Evolutionary conservation across 2,888 invertebrate genomes (phyloP).

Genomic region (Chrysolina haemoptera): DNA sequence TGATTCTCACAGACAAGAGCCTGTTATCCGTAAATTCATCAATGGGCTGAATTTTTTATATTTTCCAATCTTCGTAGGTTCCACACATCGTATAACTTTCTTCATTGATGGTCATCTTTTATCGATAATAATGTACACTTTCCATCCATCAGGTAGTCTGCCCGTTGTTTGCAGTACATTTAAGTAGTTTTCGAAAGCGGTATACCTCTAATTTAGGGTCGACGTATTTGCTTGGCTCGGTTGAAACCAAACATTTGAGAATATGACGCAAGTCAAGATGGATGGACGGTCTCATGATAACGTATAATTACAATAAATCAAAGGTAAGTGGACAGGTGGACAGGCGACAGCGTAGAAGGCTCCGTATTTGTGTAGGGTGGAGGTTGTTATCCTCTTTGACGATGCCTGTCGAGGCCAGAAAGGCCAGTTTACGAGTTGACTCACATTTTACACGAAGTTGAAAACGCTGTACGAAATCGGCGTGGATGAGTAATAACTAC

Average conservation of each 20-base stretch:
- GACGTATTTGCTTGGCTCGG: slow-evolving; percentile 45
- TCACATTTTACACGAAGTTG: slow-evolving; percentile 3
- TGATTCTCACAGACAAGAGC: no score
- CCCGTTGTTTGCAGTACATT: slow-evolving; percentile 16
- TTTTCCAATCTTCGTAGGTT: no score
- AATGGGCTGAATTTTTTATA: no score
- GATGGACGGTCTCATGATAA: slow-evolving; percentile 60
- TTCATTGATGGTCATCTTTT: not conserved
- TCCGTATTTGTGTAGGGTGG: slow-evolving; percentile 42
- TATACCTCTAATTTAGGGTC: slow-evolving; percentile 28
- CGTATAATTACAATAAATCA: slow-evolving; percentile 61
- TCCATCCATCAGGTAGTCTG: slow-evolving; percentile 17
- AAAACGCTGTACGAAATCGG: not conserved
- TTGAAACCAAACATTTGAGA: slow-evolving; percentile 48
- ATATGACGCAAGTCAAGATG: slow-evolving; percentile 54
- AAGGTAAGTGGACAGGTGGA: slow-evolving; percentile 59
- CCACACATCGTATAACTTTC: not conserved
- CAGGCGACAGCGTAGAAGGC: slow-evolving; percentile 47
- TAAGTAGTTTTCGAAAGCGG: slow-evolving; percentile 18
- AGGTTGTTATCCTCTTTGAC: slow-evolving; percentile 36
- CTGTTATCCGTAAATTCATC: no score
- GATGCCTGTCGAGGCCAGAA: slow-evolving; percentile 23
- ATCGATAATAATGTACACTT: not conserved
- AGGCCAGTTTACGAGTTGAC: slow-evolving; percentile 4
- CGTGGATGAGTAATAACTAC: slow-evolving; percentile 11